A percentile compares a stretch with the other conserved stretches of the same genome.
These are phyloP conservation scores for Escarpia spicata DNA, from an alignment of 2,888 invertebrate genomes.

Conservation along the genomic window DNA sequence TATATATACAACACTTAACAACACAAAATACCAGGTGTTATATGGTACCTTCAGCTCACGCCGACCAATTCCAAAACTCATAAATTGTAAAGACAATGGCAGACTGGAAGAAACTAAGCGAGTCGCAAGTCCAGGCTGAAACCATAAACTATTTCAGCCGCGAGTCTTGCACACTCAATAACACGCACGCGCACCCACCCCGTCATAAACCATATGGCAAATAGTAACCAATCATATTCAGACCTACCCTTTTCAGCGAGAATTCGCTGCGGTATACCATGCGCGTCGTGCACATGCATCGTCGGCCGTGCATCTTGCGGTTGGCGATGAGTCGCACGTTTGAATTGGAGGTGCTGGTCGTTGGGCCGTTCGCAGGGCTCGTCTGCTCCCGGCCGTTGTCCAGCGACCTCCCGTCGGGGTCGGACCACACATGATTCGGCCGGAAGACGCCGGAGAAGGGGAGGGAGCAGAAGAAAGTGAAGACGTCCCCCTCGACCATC, in stretches of 20 bases:
- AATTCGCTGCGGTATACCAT: neutral
- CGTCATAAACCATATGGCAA: no score
- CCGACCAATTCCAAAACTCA: no score
- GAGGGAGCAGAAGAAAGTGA: neutral
- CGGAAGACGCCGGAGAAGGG: neutral
- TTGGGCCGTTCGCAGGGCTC: neutral
- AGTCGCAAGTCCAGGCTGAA: no score
- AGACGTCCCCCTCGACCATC: neutral
- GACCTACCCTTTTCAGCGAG: neutral
- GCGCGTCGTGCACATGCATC: neutral
- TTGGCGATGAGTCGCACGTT: neutral
- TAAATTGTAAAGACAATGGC: no score
- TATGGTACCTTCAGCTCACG: no score
- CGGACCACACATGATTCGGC: neutral
- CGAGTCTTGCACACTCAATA: no score
- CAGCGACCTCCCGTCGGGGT: neutral
- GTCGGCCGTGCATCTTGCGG: neutral
- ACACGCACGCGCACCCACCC: no score
- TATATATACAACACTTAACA: no score
- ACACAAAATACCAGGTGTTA: no score
- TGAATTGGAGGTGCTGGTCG: neutral
- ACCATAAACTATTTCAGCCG: no score
- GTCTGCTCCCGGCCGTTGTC: neutral
- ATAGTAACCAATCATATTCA: neutral
- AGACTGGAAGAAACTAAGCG: no score